A percentile compares a stretch with the other conserved stretches of the same genome.
phyloP scores from a whole-genome alignment of 2,888 invertebrate genomes.

The Phragmatobia fuliginosa region DNA sequence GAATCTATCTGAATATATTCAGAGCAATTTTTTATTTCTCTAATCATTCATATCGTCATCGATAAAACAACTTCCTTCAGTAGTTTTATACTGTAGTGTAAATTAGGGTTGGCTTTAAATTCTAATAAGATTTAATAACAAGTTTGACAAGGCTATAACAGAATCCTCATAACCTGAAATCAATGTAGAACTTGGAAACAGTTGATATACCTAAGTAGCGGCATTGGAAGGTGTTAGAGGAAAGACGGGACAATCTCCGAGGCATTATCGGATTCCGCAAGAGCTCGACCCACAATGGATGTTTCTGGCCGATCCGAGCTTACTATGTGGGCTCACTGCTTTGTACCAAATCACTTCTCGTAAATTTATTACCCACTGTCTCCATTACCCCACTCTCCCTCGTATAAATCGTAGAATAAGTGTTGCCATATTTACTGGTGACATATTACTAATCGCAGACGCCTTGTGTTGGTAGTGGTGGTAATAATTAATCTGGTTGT shows the following conservation, averaged over 20 bases:
- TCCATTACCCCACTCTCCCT: constrained; percentile 79
- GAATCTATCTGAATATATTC: neutral
- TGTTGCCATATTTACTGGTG: constrained; percentile 86
- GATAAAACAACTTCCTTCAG: neutral
- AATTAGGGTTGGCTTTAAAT: neutral
- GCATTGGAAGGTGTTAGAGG: constrained; percentile 79
- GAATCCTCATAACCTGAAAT: constrained; percentile 33
- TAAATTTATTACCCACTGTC: constrained; percentile 82
- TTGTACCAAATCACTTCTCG: constrained; percentile 84
- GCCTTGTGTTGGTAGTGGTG: constrained; percentile 81
- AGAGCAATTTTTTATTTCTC: neutral
- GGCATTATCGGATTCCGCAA: constrained; percentile 85
- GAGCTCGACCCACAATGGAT: constrained; percentile 80
- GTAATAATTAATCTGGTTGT: constrained; percentile 82
- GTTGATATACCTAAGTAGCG: constrained; percentile 59
- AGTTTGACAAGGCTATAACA: neutral
- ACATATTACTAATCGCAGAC: constrained; percentile 82
- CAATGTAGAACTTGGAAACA: constrained; percentile 57
- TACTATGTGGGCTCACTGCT: constrained; percentile 81
- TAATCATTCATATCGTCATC: neutral
- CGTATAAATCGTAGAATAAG: constrained; percentile 84
- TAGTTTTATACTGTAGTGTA: neutral
- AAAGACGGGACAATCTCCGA: constrained; percentile 83
- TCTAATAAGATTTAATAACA: neutral
- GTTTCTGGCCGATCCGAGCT: constrained; percentile 80